These are phyloP conservation scores for Euura saliciscinereae DNA, from an alignment of 1,140 invertebrate species.

Conservation along the genomic window DNA sequence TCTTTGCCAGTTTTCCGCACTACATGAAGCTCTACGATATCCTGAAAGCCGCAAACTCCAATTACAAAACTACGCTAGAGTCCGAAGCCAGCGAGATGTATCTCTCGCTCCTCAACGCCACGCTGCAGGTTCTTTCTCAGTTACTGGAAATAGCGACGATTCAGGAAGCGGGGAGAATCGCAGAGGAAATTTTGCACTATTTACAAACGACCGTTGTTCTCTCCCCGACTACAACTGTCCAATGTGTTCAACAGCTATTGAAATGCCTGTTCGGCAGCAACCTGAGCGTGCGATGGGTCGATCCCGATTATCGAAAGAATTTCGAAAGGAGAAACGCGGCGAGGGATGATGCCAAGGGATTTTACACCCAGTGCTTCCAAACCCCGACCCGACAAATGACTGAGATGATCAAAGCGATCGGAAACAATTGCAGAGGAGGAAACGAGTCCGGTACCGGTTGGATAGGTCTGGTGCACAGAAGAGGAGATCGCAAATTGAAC, in stretches of 20 bases:
- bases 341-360: conserved; percentile 36
- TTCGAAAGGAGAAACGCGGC: conserved; percentile 24
- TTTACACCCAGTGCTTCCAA: conserved; percentile 53
- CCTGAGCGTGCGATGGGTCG: conserved; percentile 70
- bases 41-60: conserved; percentile 75
- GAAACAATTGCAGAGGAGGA: conserved; percentile 48
- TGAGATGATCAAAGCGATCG: conserved; percentile 49
- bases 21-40: conserved; percentile 81
- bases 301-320: conserved; percentile 45
- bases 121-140: conserved; percentile 72
- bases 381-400: conserved; percentile 45
- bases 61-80: conserved; percentile 83
- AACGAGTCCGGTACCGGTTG: conserved; percentile 42
- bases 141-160: conserved; percentile 79
- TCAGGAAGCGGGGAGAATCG: conserved; percentile 73
- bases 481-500: conserved; percentile 52
- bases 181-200: conserved; percentile 83
- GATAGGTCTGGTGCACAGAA: conserved; percentile 55
- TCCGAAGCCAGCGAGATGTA: conserved; percentile 76
- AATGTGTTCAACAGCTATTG: conserved; percentile 82
- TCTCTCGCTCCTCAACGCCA: conserved; percentile 69
- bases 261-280: conserved; percentile 86
- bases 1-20: conserved; percentile 72
- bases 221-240: conserved; percentile 73
- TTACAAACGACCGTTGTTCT: conserved; percentile 74